Evolutionary conservation across 2,113 vertebrate species (phyloP), one percentile per base, ranked within the genome.

Genomic region (Sialia sialis): DNA sequence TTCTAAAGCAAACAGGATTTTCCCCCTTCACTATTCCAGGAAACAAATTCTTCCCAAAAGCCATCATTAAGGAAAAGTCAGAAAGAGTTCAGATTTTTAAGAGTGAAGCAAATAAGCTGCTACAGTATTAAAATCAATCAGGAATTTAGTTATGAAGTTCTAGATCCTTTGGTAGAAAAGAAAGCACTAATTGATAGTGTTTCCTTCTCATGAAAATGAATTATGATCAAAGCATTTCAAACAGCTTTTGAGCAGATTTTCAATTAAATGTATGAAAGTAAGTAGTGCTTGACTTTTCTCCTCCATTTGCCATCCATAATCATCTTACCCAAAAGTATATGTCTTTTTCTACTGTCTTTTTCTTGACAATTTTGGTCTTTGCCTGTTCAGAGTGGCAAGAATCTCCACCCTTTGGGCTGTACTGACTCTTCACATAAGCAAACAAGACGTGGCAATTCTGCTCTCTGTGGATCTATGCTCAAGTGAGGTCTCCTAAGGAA

Each of bases 21-120:
- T 36, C 17, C 55, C 54, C 48, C 63, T 91, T 93, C 72, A 49
- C 55, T 80, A 41, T 90, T 95, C 91, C 82, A 94, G 87, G 81
- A 95, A 93, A 79, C 48, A 92, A 96, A 62, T 84, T 91, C 84
- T 94, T 95, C 89, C 75, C 89, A 91, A 92, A 76, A 76, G 58
- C 46, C 51, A 69, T 93, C 74, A 90, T 88, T 89, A 87, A 89
- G 64, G 27, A 94, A 93, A 95, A 89, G 87, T 87, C 93, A 91
- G 38, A 87, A 91, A 75, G 77, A 74, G 82, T 93, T 94, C 87
- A 91, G 55, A 93, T 80, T 85, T 83, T 95, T 88, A 89, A 29
- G 39, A 94, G 68, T 7, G 16, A 93, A 91, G 74, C 34, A 91
- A 93, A 72, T 72, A 89, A 87, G 66, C 58, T 96, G 67, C 36